Percentiles rank a stretch among this genome's conserved stretches.
These are phyloP conservation scores for Butorides virescens DNA, from an alignment of 2,113 vertebrate genomes.

Conservation along the genomic window DNA sequence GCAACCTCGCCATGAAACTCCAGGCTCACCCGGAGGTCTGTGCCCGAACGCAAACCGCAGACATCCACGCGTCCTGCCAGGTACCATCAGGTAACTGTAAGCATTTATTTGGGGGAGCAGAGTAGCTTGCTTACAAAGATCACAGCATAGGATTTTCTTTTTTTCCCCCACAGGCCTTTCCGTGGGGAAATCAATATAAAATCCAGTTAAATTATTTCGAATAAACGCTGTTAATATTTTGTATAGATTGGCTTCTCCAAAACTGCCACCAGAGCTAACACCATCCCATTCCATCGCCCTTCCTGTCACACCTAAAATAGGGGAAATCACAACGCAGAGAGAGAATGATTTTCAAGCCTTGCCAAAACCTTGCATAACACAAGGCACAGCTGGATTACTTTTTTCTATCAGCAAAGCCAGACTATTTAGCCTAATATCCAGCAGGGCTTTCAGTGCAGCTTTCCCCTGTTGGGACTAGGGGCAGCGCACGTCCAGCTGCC, in stretches of 20 bases:
- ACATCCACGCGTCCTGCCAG: neutral
- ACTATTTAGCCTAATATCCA: neutral
- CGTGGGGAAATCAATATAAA: neutral
- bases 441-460: neutral
- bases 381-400: neutral
- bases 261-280: neutral
- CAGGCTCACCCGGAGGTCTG: accelerated
- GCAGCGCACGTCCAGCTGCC: neutral
- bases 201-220: neutral
- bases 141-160: neutral
- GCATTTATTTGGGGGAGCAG: neutral
- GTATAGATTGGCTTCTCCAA: neutral
- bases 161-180: neutral
- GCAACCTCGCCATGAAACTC: accelerated
- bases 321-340: neutral
- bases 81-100: neutral
- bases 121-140: neutral
- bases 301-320: neutral
- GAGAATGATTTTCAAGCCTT: neutral
- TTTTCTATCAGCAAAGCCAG: neutral
- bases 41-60: neutral
- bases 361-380: neutral
- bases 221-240: neutral
- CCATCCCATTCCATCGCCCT: neutral
- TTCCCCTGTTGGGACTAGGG: neutral